Evolutionary conservation across 1,140 invertebrate genomes (phyloP).

Genomic region (Drosophila paulistorum): DNA sequence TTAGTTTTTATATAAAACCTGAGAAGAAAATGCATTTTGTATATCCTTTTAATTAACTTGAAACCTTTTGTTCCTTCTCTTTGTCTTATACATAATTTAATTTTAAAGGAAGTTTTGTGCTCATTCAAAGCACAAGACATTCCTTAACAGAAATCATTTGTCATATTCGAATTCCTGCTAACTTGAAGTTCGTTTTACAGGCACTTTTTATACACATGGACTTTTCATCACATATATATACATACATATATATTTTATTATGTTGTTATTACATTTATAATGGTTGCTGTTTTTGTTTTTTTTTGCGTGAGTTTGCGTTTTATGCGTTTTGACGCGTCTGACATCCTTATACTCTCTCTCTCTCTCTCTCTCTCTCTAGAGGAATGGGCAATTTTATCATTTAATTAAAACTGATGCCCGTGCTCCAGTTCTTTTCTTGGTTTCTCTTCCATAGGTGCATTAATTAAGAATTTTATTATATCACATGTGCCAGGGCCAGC

Average conservation of each 20-base stretch:
- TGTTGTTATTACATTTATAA: constrained; percentile 12
- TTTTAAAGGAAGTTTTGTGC: no score
- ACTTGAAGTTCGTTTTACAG: no score
- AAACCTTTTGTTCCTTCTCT: no score
- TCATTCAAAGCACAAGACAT: no score
- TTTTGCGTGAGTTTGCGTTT: constrained; percentile 65
- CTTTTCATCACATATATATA: background rate
- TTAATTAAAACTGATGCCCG: constrained; percentile 74
- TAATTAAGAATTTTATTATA: constrained; percentile 31
- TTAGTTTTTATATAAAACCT: background rate
- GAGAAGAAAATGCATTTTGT: background rate
- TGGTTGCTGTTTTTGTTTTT: background rate
- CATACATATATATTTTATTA: background rate
- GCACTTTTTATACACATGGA: no score
- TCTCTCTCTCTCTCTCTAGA: constrained; percentile 26
- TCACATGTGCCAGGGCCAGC: constrained; percentile 33
- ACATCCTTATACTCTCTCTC: background rate
- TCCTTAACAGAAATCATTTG: no score
- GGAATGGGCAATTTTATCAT: constrained; percentile 70
- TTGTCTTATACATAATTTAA: no score
- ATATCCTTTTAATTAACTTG: no score
- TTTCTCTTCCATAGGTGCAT: constrained; percentile 15
- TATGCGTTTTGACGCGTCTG: constrained; percentile 66
- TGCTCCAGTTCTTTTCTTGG: constrained; percentile 37
- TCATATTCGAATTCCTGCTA: no score